phyloP scores from a whole-genome alignment of 2,113 vertebrate species.

The Rafetus swinhoei region DNA sequence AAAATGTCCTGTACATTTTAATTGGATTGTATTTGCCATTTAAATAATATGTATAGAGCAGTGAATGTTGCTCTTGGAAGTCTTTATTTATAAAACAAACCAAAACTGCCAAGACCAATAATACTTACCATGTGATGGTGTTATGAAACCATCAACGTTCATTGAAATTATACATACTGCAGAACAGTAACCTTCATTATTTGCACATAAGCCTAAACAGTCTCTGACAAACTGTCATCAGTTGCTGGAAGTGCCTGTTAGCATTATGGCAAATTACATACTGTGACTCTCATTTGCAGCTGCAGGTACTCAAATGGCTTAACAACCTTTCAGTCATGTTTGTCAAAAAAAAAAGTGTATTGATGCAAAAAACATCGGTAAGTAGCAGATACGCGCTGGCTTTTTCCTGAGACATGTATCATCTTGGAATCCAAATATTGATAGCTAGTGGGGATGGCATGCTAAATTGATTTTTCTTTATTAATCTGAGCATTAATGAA shows the following conservation, averaged over 20 bases:
- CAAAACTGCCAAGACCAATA: background rate
- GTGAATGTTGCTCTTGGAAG: background rate
- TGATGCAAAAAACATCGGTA: background rate
- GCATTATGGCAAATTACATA: background rate
- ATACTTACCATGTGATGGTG: background rate
- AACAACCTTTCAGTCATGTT: background rate
- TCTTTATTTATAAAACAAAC: background rate
- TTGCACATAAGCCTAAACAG: background rate
- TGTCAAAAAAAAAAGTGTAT: background rate
- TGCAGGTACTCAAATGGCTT: background rate
- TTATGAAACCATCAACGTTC: background rate
- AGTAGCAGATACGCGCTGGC: fast-evolving
- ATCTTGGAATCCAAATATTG: background rate
- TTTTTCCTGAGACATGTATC: background rate
- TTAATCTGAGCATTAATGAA: background rate
- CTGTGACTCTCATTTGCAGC: background rate
- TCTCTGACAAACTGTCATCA: background rate
- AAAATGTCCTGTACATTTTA: background rate
- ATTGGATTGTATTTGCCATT: background rate
- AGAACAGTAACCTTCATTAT: background rate
- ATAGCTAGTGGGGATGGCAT: background rate
- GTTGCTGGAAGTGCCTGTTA: slow-evolving; percentile 1
- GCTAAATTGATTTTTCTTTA: background rate
- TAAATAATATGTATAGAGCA: fast-evolving
- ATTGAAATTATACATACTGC: background rate